Conservation (phyloP, 2,113 vertebrate species). For the Muscicapa adusta region DNA sequence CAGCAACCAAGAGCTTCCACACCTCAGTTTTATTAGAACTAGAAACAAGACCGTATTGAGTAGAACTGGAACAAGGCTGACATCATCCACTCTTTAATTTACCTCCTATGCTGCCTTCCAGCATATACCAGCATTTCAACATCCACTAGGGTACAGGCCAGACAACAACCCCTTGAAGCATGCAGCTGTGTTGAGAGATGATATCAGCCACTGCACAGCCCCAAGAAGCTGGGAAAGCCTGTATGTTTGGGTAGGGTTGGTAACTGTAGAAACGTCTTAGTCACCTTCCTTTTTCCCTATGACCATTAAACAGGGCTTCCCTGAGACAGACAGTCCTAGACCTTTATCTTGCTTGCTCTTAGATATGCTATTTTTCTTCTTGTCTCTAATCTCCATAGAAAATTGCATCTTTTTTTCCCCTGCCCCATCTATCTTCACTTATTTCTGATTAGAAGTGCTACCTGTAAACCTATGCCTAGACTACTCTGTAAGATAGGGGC, state of each 20-base stretch:
- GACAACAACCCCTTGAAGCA: not conserved
- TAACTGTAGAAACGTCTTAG: not conserved
- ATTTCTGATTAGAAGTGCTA: not conserved
- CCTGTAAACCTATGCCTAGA: not conserved
- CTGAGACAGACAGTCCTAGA: not conserved
- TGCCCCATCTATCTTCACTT: not conserved
- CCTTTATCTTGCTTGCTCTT: not conserved
- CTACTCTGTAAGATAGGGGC: not conserved
- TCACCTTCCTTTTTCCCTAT: not conserved
- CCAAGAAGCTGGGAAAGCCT: not conserved
- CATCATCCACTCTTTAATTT: not conserved
- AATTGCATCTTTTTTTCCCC: not conserved
- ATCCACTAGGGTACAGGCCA: not conserved
- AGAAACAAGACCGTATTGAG: not conserved
- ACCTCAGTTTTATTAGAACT: not conserved
- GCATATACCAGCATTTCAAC: rapidly evolving
- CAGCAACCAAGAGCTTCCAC: not conserved
- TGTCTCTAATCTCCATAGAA: not conserved
- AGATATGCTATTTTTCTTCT: not conserved
- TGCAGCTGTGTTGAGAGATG: not conserved
- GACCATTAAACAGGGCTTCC: not conserved
- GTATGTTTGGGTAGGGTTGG: not conserved
- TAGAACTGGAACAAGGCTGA: not conserved
- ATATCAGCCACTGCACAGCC: not conserved
- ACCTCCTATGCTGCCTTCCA: not conserved